A percentile compares a stretch with the other conserved stretches of the same genome.
These are phyloP conservation scores for Triplophysa dalaica DNA, from an alignment of 2,113 vertebrate genomes.

Conservation along the genomic window DNA sequence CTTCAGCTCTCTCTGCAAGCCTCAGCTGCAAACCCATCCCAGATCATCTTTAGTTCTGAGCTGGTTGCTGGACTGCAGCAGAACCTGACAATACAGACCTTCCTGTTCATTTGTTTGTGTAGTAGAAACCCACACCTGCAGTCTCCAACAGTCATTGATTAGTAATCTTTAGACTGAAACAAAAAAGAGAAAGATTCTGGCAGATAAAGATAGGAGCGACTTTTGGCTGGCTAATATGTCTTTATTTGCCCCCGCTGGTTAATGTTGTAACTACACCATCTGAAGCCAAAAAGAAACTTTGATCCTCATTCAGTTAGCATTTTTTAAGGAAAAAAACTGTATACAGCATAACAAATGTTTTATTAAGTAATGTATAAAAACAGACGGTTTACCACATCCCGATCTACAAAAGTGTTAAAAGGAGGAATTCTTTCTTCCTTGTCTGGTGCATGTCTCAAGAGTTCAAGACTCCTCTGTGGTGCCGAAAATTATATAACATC, in stretches of 20 bases:
- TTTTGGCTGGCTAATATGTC: neutral
- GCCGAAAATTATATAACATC: too few relatives aligned
- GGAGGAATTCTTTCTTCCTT: too few relatives aligned
- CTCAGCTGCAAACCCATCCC: constrained; percentile 50
- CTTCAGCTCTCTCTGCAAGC: constrained; percentile 66
- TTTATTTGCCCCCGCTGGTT: neutral
- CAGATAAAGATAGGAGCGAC: neutral
- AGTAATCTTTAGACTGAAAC: neutral
- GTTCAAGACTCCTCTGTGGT: too few relatives aligned
- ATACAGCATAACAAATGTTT: too few relatives aligned
- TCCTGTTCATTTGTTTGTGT: neutral
- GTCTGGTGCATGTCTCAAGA: too few relatives aligned
- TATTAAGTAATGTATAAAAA: too few relatives aligned
- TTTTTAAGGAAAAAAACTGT: too few relatives aligned
- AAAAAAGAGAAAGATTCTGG: constrained; percentile 7
- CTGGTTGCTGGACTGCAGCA: neutral
- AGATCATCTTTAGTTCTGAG: constrained; percentile 8
- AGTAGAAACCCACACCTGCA: neutral
- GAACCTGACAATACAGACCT: neutral
- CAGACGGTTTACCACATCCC: too few relatives aligned
- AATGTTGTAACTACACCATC: too few relatives aligned
- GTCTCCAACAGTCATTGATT: constrained; percentile 4
- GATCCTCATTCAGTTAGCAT: too few relatives aligned
- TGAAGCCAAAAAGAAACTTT: too few relatives aligned
- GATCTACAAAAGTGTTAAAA: too few relatives aligned